Percentiles rank a stretch among this genome's conserved stretches.
Evolutionary conservation across 2,797 vertebrate genomes (phyloP).

Genomic region (Paguma larvata): DNA sequence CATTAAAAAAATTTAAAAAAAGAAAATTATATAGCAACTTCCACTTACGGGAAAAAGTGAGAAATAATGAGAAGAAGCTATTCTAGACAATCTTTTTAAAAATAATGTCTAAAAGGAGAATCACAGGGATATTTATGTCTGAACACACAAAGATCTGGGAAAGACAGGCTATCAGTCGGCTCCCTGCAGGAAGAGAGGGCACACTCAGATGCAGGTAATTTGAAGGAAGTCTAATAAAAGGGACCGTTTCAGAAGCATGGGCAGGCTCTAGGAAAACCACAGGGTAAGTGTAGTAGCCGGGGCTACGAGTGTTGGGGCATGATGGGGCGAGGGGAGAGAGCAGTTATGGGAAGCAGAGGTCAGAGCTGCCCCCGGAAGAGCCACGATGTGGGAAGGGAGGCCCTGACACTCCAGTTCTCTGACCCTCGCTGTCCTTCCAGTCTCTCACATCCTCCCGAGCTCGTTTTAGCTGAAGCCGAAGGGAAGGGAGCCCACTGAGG

Average conservation of each 20-base stretch:
- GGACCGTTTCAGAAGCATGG: background rate
- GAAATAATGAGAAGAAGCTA: background rate
- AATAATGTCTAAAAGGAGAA: background rate
- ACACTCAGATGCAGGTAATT: background rate
- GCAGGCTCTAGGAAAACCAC: background rate
- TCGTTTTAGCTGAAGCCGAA: background rate
- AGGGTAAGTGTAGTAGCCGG: background rate
- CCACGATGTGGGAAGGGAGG: background rate
- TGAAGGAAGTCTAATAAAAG: background rate
- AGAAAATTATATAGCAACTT: conserved; percentile 4
- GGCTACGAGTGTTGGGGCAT: background rate
- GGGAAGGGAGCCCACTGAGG: background rate
- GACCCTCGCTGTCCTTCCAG: background rate
- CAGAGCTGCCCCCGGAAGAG: background rate
- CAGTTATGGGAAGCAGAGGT: background rate
- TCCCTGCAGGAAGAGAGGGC: background rate
- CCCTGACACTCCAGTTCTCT: background rate
- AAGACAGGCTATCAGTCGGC: background rate
- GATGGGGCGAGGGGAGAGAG: background rate
- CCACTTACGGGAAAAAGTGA: background rate
- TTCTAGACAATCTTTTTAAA: background rate
- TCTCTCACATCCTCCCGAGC: background rate
- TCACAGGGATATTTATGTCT: background rate
- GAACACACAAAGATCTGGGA: background rate
- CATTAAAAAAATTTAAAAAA: too few relatives aligned